Evolutionary conservation across 2,888 invertebrate species (phyloP), one percentile per base, ranked within the genome.

Genomic region (Adelognathus sp.): DNA sequence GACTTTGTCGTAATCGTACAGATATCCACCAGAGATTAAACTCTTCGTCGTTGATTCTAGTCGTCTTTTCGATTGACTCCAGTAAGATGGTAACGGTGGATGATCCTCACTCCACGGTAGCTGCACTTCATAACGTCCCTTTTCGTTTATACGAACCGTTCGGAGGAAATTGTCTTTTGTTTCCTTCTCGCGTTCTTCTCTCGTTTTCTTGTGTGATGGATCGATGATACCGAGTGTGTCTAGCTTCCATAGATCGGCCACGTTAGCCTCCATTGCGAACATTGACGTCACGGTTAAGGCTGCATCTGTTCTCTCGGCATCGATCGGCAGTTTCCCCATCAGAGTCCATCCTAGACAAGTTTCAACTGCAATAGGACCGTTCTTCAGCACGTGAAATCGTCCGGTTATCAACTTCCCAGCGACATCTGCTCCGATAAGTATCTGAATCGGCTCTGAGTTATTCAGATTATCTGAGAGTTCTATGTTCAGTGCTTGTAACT

Each of bases 101-200:
- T 88, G 88, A 58, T 83, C 85, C 14, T 86, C 85, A 16, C 85
- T 80, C 87, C 88, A 89, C 6, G 90, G 89, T 11, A 90, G 76
- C 21, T 70, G 46, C 1, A 90, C 86, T 64, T 86, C 86, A 77
- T 88, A 91, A 1, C 89, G 80, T 3, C 86, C 85, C n/a, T 86
- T 82, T 3, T 60, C 11, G n/a, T 60, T 56, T 14, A 60, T 14
- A 27, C 31, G 11, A 3, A 89, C 84, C 0, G 87, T 90, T 24
- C 85, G 76, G 9, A 78, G 16, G 79, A 89, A 89, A 54, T 83
- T 66, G 3, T 85, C 64, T 70, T 77, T 83, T 0, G 86, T 83
- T 5, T 74, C 78, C 39, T 72, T 27, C 29, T 85, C 83, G 4
- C 64, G 75, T 44, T 79, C 79, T 24, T 82, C 66, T 60, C 76